Evolutionary conservation across 2,888 invertebrate genomes (phyloP).

Genomic region (Conops quadrifasciatus): DNA sequence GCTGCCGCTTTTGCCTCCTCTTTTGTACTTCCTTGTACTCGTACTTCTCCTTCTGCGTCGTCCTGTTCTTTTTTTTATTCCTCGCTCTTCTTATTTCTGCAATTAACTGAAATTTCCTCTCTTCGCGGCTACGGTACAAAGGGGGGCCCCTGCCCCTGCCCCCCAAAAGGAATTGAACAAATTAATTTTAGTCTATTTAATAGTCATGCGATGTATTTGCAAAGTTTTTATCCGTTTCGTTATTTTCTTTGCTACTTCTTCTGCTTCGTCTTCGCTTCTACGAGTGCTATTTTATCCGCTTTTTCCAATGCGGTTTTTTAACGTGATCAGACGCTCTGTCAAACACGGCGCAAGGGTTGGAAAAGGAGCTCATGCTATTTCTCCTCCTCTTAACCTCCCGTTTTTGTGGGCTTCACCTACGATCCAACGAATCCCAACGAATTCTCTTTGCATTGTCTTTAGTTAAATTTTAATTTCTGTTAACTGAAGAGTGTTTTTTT

Average conservation of each 20-base stretch:
- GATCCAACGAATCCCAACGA: not conserved
- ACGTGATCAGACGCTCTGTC: constrained; percentile 3
- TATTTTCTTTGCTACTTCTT: not conserved
- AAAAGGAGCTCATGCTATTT: too few relatives aligned
- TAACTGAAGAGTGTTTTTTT: constrained; percentile 17
- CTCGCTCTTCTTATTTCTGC: constrained; percentile 26
- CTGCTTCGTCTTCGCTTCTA: not conserved
- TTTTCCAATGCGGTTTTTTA: constrained; percentile 4
- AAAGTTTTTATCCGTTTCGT: constrained; percentile 18
- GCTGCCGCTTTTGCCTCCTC: not conserved
- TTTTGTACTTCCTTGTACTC: not conserved
- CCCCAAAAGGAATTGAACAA: constrained; percentile 2
- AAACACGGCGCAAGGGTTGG: not conserved
- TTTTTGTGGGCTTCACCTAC: too few relatives aligned
- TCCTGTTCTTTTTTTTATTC: not conserved
- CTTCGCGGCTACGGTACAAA: not conserved
- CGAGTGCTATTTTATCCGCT: not conserved
- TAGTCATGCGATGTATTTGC: constrained; percentile 23
- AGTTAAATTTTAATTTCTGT: constrained; percentile 7
- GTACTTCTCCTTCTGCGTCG: constrained; percentile 13
- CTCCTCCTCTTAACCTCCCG: too few relatives aligned
- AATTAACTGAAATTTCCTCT: constrained; percentile 31
- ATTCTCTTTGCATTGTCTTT: not conserved
- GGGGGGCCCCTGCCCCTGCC: too few relatives aligned
- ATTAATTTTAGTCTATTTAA: constrained; percentile 35